Evolutionary conservation across 2,113 vertebrate species (phyloP).

Genomic region (Salvelinus namaycush): DNA sequence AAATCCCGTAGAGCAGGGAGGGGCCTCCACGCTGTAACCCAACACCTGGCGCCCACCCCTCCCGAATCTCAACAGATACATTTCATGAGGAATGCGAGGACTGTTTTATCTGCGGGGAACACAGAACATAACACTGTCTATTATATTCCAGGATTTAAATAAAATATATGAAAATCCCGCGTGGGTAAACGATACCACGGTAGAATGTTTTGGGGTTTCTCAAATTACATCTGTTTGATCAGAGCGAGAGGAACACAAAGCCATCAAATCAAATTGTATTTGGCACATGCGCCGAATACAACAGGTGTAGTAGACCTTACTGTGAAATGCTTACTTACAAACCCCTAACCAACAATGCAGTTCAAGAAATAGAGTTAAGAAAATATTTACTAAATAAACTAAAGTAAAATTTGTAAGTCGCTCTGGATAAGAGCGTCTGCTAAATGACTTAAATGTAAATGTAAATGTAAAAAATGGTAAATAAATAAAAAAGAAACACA

Average conservation of each 20-base stretch:
- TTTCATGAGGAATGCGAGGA: slow-evolving; percentile 73
- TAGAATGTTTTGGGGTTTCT: slow-evolving; percentile 57
- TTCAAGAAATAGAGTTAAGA: too few species aligned
- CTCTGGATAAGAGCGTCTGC: too few species aligned
- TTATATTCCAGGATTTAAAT: slow-evolving; percentile 70
- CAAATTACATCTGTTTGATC: slow-evolving; percentile 65
- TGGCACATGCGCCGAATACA: too few species aligned
- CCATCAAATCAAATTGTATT: too few species aligned
- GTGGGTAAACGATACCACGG: slow-evolving; percentile 56
- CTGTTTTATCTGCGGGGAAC: slow-evolving; percentile 70
- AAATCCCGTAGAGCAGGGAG: slow-evolving; percentile 50
- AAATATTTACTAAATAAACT: too few species aligned
- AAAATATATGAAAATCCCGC: slow-evolving; percentile 65
- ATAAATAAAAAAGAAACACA: too few species aligned
- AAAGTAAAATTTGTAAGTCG: too few species aligned
- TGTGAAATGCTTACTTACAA: too few species aligned
- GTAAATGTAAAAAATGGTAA: too few species aligned
- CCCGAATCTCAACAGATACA: slow-evolving; percentile 73
- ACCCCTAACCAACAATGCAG: too few species aligned
- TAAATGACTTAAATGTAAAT: too few species aligned
- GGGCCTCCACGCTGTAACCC: slow-evolving; percentile 69
- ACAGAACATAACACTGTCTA: slow-evolving; percentile 67
- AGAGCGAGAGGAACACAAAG: slow-evolving; percentile 3
- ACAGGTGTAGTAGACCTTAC: neutral
- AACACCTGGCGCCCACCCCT: slow-evolving; percentile 74